Conservation (phyloP, 2,113 vertebrate genomes). For the Phyllostomus hastatus region DNA sequence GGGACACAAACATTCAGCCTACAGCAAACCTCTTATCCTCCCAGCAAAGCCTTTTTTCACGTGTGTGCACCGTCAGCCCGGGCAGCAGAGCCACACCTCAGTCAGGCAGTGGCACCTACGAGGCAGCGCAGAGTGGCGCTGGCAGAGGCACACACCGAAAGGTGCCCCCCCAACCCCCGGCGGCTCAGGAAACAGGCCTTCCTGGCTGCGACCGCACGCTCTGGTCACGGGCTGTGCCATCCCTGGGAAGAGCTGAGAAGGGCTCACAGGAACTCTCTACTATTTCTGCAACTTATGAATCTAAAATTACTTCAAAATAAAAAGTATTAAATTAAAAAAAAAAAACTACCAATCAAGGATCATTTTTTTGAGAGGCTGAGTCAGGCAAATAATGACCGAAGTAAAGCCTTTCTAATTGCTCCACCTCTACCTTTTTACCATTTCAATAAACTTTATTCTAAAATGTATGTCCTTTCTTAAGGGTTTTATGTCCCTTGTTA, state of each 20-base stretch:
- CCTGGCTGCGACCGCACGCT: not conserved
- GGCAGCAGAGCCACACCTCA: not conserved
- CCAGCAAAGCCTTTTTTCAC: not conserved
- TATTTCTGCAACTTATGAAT: constrained; percentile 1
- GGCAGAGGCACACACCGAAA: not conserved
- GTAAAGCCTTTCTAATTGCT: not conserved
- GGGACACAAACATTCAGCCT: not conserved
- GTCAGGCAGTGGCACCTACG: not conserved
- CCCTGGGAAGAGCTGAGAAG: not conserved
- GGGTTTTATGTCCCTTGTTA: constrained; percentile 7
- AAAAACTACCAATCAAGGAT: not conserved
- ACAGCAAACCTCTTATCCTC: not conserved
- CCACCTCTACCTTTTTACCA: not conserved
- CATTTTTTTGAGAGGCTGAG: not conserved
- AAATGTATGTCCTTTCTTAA: constrained; percentile 23
- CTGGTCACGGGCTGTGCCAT: not conserved
- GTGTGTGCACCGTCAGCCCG: not conserved
- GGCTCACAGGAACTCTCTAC: not conserved
- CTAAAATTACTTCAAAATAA: constrained; percentile 32
- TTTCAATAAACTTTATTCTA: constrained; percentile 31
- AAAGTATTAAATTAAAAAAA: not conserved
- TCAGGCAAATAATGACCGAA: not conserved
- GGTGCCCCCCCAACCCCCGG: not conserved
- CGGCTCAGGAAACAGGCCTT: not conserved
- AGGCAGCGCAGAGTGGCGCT: not conserved